These are phyloP conservation scores for Synergus japonicus DNA, from an alignment of 2,888 invertebrate species.

Conservation along the genomic window DNA sequence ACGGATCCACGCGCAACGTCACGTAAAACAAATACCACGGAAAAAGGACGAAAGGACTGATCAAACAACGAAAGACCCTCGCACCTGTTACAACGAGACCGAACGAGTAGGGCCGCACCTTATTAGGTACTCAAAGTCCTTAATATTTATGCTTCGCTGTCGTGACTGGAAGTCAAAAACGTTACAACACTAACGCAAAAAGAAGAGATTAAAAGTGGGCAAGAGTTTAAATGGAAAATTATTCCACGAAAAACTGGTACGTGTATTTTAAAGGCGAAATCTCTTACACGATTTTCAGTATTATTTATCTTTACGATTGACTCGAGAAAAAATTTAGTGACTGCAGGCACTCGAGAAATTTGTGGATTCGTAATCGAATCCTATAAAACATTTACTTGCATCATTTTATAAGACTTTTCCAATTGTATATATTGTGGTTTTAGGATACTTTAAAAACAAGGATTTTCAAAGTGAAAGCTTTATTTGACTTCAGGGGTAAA, in stretches of 20 bases:
- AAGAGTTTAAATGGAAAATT: slow-evolving; percentile 32
- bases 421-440: neutral
- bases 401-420: neutral
- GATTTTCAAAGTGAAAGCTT: neutral
- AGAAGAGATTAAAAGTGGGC: slow-evolving; percentile 20
- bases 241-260: slow-evolving; percentile 32
- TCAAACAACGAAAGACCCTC: slow-evolving; percentile 67
- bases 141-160: slow-evolving; percentile 37
- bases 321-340: slow-evolving; percentile 4
- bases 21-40: slow-evolving; percentile 55
- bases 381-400: slow-evolving; percentile 14
- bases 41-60: slow-evolving; percentile 63
- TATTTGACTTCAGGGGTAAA: neutral
- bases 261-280: slow-evolving; percentile 28
- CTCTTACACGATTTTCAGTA: slow-evolving; percentile 28
- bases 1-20: slow-evolving; percentile 49
- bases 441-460: neutral
- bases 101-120: slow-evolving; percentile 58
- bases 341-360: slow-evolving; percentile 16
- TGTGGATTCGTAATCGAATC: slow-evolving; percentile 15
- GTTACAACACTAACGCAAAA: slow-evolving; percentile 1
- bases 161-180: slow-evolving; percentile 38
- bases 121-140: slow-evolving; percentile 57
- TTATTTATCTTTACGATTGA: slow-evolving; percentile 20
- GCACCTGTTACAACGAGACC: slow-evolving; percentile 71